Conservation (phyloP, 2,888 invertebrate genomes). For the Leptinotarsa peninsularis region DNA sequence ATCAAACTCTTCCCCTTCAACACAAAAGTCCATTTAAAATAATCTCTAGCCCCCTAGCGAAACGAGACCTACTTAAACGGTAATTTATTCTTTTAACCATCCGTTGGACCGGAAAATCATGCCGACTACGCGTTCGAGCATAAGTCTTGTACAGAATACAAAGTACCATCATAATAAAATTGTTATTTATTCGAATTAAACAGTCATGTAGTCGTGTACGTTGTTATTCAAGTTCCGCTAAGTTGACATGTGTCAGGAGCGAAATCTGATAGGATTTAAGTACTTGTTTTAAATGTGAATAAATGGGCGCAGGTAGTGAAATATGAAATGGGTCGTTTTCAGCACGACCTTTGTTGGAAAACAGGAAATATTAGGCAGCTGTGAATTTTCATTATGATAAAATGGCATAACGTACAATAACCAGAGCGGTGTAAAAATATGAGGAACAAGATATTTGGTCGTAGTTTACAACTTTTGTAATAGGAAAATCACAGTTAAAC, state of each 20-base stretch:
- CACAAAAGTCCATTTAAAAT: conserved; percentile 18
- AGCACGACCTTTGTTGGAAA: background rate
- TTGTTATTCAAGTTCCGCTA: conserved; percentile 20
- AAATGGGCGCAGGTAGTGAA: background rate
- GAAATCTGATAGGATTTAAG: conserved; percentile 20
- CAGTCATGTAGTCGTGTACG: conserved; percentile 16
- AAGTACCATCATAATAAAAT: conserved; percentile 27
- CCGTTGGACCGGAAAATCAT: conserved; percentile 29
- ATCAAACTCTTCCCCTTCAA: conserved; percentile 12
- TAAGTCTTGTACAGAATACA: background rate
- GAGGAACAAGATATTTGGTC: too few relatives aligned
- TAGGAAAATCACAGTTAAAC: too few relatives aligned
- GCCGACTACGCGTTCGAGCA: background rate
- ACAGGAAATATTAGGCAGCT: background rate
- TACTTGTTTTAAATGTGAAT: background rate
- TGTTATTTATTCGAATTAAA: conserved; percentile 27
- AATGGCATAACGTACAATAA: too few relatives aligned
- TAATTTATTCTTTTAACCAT: conserved; percentile 22
- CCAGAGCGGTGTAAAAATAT: too few relatives aligned
- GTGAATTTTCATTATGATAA: background rate
- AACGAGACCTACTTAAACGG: conserved; percentile 13
- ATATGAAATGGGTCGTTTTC: background rate
- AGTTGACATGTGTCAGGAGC: conserved; percentile 20
- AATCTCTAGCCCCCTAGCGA: conserved; percentile 7
- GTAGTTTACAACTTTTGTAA: too few relatives aligned